Conservation (phyloP, 2,797 vertebrate genomes). For the Myotis myotis region DNA sequence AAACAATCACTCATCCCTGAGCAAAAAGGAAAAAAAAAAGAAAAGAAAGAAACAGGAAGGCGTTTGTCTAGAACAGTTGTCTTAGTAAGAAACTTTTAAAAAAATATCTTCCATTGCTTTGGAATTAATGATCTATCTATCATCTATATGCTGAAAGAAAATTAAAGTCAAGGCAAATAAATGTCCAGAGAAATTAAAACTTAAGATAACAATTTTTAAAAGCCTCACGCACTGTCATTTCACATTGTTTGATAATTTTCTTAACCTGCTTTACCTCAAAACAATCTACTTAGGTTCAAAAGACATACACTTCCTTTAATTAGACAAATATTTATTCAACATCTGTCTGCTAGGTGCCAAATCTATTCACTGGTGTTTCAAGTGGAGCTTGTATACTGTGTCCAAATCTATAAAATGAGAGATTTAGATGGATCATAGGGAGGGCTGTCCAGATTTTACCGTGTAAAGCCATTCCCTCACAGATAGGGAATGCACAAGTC, state of each 20-base stretch:
- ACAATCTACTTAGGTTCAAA: neutral
- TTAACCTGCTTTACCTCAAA: neutral
- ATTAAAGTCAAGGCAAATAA: neutral
- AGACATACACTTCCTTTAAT: neutral
- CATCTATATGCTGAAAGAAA: constrained; percentile 48
- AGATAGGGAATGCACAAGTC: accelerated
- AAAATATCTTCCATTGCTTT: constrained; percentile 23
- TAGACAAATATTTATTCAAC: neutral
- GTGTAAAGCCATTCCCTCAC: accelerated
- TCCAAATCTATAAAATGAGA: neutral
- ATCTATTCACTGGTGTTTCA: neutral
- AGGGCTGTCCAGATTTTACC: accelerated
- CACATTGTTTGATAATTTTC: neutral
- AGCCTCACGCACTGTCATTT: neutral
- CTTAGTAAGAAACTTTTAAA: neutral
- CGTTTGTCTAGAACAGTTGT: neutral
- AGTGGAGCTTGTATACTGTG: neutral
- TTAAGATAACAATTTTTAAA: neutral
- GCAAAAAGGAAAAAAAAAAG: neutral
- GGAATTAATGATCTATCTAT: constrained; percentile 27
- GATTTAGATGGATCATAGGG: accelerated
- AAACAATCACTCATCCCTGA: constrained; percentile 16
- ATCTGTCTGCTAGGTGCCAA: neutral
- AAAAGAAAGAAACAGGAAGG: neutral
- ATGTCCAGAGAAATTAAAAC: constrained; percentile 6